These are phyloP conservation scores for Odontothrips loti DNA, from an alignment of 2,888 invertebrate species.

Conservation along the genomic window DNA sequence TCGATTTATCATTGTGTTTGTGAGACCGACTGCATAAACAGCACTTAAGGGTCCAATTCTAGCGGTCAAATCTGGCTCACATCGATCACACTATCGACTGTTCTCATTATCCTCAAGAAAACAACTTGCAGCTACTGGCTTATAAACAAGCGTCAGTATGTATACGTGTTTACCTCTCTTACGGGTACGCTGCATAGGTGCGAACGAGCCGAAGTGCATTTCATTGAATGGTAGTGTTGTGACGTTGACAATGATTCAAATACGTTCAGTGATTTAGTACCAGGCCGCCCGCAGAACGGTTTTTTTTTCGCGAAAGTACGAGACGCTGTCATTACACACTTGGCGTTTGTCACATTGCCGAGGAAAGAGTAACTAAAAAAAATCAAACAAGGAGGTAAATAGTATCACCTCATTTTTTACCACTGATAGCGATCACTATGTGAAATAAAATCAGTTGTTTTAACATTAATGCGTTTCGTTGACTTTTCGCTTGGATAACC, in stretches of 20 bases:
- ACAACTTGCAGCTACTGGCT: slow-evolving; percentile 6
- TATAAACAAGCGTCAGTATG: neutral
- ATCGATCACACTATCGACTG: neutral
- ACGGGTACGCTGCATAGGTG: neutral
- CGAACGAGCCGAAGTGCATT: neutral
- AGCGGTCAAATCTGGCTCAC: neutral
- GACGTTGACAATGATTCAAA: neutral
- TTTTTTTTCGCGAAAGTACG: too few species aligned
- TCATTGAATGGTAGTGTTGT: slow-evolving; percentile 1
- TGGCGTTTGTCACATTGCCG: too few species aligned
- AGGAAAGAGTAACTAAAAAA: too few species aligned
- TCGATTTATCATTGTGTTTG: too few species aligned
- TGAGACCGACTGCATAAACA: too few species aligned
- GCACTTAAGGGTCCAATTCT: too few species aligned
- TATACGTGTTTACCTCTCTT: neutral
- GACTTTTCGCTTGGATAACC: neutral
- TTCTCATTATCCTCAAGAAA: neutral
- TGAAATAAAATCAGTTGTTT: neutral
- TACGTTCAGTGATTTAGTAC: neutral
- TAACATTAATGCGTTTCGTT: neutral
- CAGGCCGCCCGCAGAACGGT: neutral
- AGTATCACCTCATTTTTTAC: too few species aligned
- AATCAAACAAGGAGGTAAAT: too few species aligned
- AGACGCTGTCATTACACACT: too few species aligned
- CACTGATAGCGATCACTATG: too few species aligned